Base-by-base conservation (phyloP, 2,888 invertebrate genomes). In the Chaitophorus viminalis region DNA sequence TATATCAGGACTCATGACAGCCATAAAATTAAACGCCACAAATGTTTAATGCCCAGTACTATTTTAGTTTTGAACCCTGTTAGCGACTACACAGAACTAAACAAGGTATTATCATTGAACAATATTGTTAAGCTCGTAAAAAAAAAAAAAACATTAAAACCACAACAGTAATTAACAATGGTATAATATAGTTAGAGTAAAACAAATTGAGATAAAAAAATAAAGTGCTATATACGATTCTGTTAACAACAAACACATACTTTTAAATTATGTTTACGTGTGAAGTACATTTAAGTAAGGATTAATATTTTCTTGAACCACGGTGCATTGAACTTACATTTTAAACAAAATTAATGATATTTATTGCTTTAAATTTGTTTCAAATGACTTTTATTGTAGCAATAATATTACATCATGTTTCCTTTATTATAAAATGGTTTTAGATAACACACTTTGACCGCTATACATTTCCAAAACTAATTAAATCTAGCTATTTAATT, bases 261-360 rank as follows among this genome's bases (percentile, higher is more conserved):
- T 60, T 60, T n/a, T 60, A 60, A 60, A 60, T 60, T 60, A 60
- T 60, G 60, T 60, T 60, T 60, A 60, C 60, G 60, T 60, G 60
- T 60, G 60, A 21, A 3, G 18, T 60, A 60, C 3, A 60, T 60
- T 60, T 60, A 60, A 60, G 4, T 60, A 60, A 0, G 60, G 6
- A 60, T 60, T 60, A 25, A 60, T 21, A 60, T 18, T 60, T 25
- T 25, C 60, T 60, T 60, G 6, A 60, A 60, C 25, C 60, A 25
- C 4, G 25, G 60, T 60, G 25, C 21, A 60, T 60, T 60, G 60
- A 60, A 21, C 21, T 60, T 60, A 25, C 60, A 21, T 60, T 60
- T 60, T 3, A 60, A 25, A 60, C 60, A 60, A 60, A 60, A 21
- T 25, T 0, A 60, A 60, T 60, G 3, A 21, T 60, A 60, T 21